phyloP scores from a whole-genome alignment of 2,797 vertebrate species.

The Xiphorhynchus erythropygius region DNA sequence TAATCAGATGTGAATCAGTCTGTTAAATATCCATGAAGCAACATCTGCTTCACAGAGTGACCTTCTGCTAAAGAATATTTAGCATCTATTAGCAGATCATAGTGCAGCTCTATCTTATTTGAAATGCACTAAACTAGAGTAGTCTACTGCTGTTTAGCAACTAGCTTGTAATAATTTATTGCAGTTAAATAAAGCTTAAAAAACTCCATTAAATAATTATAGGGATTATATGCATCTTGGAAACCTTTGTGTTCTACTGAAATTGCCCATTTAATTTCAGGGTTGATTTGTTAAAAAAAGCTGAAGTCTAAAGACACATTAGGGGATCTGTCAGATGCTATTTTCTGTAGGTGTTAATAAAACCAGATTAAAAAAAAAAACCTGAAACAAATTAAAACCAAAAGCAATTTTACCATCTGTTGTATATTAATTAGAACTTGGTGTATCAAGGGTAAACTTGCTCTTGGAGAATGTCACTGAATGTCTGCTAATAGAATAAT shows the following conservation, averaged over 20 bases:
- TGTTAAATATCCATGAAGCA: constrained; percentile 95
- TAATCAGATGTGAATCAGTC: constrained; percentile 98
- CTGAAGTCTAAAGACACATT: constrained; percentile 74
- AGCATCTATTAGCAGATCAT: constrained; percentile 84
- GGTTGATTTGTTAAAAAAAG: constrained; percentile 78
- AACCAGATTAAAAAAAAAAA: constrained; percentile 76
- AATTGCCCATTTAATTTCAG: constrained; percentile 81
- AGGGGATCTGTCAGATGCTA: constrained; percentile 76
- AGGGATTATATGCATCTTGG: constrained; percentile 77
- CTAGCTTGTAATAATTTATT: constrained; percentile 80
- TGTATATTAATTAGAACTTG: constrained; percentile 82
- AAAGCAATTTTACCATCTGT: constrained; percentile 83
- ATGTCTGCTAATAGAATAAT: constrained; percentile 76
- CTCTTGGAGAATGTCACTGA: constrained; percentile 79
- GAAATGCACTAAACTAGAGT: constrained; percentile 75
- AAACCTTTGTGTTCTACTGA: constrained; percentile 76
- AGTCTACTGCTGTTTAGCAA: constrained; percentile 76
- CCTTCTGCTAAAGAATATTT: constrained; percentile 94
- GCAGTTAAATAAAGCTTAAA: constrained; percentile 81
- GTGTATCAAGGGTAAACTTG: constrained; percentile 80
- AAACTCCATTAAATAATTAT: constrained; percentile 82
- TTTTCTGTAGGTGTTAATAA: constrained; percentile 83
- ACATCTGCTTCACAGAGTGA: constrained; percentile 96
- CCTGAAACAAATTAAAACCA: constrained; percentile 79
- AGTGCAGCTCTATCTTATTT: constrained; percentile 78